Evolutionary conservation across 2,888 invertebrate species (phyloP).

Genomic region (Galeopsomyia nigrocyanea): DNA sequence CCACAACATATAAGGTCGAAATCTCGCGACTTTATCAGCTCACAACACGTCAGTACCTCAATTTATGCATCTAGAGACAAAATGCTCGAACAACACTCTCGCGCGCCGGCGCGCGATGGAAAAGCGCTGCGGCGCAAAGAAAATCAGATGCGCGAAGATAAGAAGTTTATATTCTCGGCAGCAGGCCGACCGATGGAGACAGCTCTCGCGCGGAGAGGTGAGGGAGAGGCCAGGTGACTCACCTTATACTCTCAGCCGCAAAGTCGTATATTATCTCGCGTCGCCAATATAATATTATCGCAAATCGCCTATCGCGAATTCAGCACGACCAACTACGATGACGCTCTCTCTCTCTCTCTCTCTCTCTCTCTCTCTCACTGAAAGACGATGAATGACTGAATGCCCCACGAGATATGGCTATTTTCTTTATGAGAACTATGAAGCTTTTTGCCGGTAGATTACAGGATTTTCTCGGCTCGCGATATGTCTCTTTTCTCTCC

Average conservation of each 20-base stretch:
- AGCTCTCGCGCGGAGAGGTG: neutral
- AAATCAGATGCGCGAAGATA: constrained; percentile 42
- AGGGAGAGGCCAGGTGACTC: constrained; percentile 44
- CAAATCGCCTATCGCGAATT: constrained; percentile 46
- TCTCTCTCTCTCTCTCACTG: constrained; percentile 3
- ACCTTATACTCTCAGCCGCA: constrained; percentile 40
- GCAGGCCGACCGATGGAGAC: constrained; percentile 8
- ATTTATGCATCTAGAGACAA: constrained; percentile 46
- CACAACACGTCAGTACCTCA: constrained; percentile 43
- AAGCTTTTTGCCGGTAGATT: constrained; percentile 28
- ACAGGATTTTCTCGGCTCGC: constrained; percentile 36
- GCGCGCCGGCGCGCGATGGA: constrained; percentile 13
- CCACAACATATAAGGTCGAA: constrained; percentile 6
- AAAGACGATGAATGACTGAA: constrained; percentile 46
- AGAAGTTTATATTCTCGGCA: neutral
- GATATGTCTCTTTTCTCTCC: no score
- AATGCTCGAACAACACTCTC: constrained; percentile 21
- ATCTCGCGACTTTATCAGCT: constrained; percentile 37
- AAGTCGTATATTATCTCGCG: constrained; percentile 43
- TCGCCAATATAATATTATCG: constrained; percentile 50
- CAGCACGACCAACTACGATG: constrained; percentile 23
- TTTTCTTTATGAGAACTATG: constrained; percentile 30
- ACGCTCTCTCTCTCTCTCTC: constrained; percentile 10
- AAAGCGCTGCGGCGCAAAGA: constrained; percentile 16
- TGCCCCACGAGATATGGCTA: constrained; percentile 32